Percentiles rank a stretch among this genome's conserved stretches.
Conservation (phyloP, 1,140 invertebrate genomes). For the Zaprionus camerounensis region DNA sequence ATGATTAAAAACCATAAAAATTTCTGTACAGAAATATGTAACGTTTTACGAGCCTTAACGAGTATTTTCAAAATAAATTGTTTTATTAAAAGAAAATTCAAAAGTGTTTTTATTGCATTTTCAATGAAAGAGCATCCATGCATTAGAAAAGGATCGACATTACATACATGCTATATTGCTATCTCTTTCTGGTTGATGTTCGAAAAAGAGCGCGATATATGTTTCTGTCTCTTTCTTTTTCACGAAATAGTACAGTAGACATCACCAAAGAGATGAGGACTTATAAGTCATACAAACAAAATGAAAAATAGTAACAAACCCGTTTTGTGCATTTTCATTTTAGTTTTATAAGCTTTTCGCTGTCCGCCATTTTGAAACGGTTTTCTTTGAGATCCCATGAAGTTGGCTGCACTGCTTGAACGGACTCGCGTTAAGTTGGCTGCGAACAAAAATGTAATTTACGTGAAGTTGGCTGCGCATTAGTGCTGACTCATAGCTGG, state of each 20-base stretch:
- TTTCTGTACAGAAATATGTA: slow-evolving; percentile 33
- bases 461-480: slow-evolving; percentile 18
- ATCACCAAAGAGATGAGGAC: background rate
- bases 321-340: background rate
- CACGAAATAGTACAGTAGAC: slow-evolving; percentile 2
- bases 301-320: background rate
- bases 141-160: slow-evolving; percentile 12
- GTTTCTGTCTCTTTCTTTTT: slow-evolving; percentile 20
- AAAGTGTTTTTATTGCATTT: slow-evolving; percentile 6
- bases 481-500: slow-evolving; percentile 20
- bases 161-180: background rate
- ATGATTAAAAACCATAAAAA: background rate
- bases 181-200: slow-evolving; percentile 16
- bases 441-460: background rate
- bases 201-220: slow-evolving; percentile 12
- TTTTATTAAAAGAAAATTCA: slow-evolving; percentile 21
- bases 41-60: slow-evolving; percentile 72
- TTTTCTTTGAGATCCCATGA: slow-evolving; percentile 18
- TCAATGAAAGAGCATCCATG: background rate
- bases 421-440: slow-evolving; percentile 10
- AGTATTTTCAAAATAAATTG: slow-evolving; percentile 20
- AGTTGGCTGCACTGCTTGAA: slow-evolving; percentile 4
- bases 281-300: background rate
- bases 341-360: background rate
- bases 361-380: slow-evolving; percentile 30